phyloP scores from a whole-genome alignment of 2,888 invertebrate species.

The Zonitis immaculata region DNA sequence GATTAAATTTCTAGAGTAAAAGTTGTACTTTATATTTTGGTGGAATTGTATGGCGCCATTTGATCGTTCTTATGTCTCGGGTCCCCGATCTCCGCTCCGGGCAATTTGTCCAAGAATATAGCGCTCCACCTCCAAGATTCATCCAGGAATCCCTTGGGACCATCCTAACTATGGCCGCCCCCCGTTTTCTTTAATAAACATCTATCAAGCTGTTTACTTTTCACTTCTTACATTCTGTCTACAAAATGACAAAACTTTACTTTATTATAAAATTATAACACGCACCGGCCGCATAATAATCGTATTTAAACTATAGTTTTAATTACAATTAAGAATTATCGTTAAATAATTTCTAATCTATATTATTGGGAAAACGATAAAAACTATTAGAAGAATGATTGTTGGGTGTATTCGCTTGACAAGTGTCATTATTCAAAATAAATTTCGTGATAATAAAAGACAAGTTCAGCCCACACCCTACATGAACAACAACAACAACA shows the following conservation, averaged over 20 bases:
- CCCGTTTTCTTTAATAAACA: constrained; percentile 47
- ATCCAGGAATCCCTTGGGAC: constrained; percentile 43
- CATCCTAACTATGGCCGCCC: constrained; percentile 46
- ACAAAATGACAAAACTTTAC: constrained; percentile 37
- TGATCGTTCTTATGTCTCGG: constrained; percentile 30
- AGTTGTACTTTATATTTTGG: constrained; percentile 12
- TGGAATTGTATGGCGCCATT: constrained; percentile 20
- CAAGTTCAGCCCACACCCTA: constrained; percentile 12
- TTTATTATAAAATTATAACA: neutral
- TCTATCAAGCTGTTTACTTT: constrained; percentile 47
- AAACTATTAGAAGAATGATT: constrained; percentile 1
- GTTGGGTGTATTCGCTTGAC: constrained; percentile 7
- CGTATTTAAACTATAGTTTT: no score
- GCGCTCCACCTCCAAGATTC: constrained; percentile 47
- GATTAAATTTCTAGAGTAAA: neutral
- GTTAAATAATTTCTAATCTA: no score
- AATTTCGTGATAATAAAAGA: constrained; percentile 16
- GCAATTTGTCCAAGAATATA: constrained; percentile 49
- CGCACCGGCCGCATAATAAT: neutral
- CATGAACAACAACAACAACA: no score
- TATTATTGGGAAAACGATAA: no score
- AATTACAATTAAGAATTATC: no score
- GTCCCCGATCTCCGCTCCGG: constrained; percentile 41
- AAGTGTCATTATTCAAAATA: constrained; percentile 19
- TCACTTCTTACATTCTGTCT: constrained; percentile 31